These are phyloP conservation scores for Drosophila mimetica DNA, from an alignment of 2,888 invertebrate genomes.

Conservation along the genomic window DNA sequence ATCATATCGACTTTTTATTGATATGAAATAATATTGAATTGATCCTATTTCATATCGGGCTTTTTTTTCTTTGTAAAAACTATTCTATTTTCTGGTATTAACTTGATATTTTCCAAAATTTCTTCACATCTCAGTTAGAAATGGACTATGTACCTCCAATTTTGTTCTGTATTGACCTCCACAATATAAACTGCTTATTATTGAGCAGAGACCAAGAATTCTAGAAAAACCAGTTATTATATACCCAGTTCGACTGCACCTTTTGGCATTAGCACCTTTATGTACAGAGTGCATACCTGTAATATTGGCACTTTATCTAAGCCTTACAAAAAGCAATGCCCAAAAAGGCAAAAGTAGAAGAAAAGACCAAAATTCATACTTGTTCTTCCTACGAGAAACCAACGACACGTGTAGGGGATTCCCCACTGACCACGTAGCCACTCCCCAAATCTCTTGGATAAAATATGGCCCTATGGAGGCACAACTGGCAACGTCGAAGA, in stretches of 20 bases:
- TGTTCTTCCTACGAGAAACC: conserved; percentile 1
- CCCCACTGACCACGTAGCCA: conserved; percentile 58
- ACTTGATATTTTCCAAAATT: too few species aligned
- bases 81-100: too few species aligned
- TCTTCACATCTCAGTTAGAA: too few species aligned
- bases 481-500: conserved; percentile 53
- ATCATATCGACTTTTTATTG: too few species aligned
- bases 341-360: conserved; percentile 36
- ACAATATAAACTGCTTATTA: conserved; percentile 1
- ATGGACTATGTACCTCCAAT: not conserved
- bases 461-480: conserved; percentile 64
- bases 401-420: conserved; percentile 49
- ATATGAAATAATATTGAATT: too few species aligned
- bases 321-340: conserved; percentile 17
- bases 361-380: conserved; percentile 14
- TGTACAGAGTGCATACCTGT: not conserved
- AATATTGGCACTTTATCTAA: conserved; percentile 8
- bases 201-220: conserved; percentile 6
- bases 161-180: not conserved
- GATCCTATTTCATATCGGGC: too few species aligned
- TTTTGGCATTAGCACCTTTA: conserved; percentile 8
- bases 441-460: conserved; percentile 36
- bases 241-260: conserved; percentile 13
- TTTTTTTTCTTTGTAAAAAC: too few species aligned
- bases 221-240: conserved; percentile 30